Evolutionary conservation across 2,888 invertebrate species (phyloP).

Genomic region (Pseudococcus viburni): DNA sequence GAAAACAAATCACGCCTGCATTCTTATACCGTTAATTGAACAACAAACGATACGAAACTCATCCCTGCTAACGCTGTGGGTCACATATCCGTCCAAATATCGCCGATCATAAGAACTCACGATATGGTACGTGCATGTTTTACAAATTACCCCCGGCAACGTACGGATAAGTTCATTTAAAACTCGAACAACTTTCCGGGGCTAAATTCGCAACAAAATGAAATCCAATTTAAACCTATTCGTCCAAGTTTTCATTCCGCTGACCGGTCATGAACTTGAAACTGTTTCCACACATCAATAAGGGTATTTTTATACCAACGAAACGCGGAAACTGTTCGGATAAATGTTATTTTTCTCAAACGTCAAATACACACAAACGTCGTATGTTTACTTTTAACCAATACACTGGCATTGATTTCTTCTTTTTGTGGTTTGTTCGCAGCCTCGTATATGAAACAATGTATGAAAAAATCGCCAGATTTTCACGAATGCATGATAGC

Average conservation of each 20-base stretch:
- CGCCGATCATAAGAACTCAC: background rate
- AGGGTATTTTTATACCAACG: background rate
- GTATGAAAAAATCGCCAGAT: constrained; percentile 44
- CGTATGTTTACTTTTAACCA: background rate
- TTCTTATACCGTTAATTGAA: background rate
- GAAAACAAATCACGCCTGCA: background rate
- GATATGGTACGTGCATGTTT: background rate
- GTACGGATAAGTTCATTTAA: background rate
- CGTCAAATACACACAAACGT: background rate
- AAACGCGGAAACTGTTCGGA: background rate
- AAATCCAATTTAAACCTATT: constrained; percentile 12
- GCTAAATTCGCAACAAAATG: background rate
- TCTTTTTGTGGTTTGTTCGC: background rate
- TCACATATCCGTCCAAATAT: background rate
- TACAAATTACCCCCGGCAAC: background rate
- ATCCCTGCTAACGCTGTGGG: background rate
- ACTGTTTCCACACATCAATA: background rate
- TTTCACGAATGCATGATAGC: constrained; percentile 52
- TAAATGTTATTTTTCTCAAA: background rate
- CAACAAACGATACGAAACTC: background rate
- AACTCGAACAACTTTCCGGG: background rate
- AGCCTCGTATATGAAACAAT: constrained; percentile 28
- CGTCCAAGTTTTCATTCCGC: background rate
- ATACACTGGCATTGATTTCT: background rate
- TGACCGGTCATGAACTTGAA: constrained; percentile 21